Evolutionary conservation across 2,797 vertebrate species (phyloP), one percentile per base, ranked within the genome.

Genomic region (Molossus alvarezi): DNA sequence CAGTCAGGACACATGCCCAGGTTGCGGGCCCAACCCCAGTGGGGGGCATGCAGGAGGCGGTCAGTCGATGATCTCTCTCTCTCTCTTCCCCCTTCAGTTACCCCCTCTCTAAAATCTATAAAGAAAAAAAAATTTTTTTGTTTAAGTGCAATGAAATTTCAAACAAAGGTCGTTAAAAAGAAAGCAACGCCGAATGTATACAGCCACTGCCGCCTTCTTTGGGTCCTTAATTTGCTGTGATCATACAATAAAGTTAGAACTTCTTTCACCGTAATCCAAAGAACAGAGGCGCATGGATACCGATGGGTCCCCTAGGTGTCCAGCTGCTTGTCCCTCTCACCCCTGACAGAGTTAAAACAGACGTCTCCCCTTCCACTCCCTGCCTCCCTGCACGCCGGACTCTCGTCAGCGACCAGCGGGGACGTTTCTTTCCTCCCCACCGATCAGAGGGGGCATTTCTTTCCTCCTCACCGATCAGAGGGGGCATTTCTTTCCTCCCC

Each of bases 321-420:
- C 53, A 6, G 9, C 21, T 15, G 0, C 51, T 77, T 10, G 23
- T 13, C 12, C 12, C 15, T 10, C 8, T n/a, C 88, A 73, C 76
- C 10, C 83, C 55, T 83, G 57, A 33, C 33, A 33, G 33, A 9
- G 23, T 33, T 13, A 23, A 12, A 33, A 17, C 37, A 33, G 29
- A 12, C 71, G 33, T 33, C 9, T 1, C 20, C 75, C 75, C 73
- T 25, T 18, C 29, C 6, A 11, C 7, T 1, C 15, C 45, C 67
- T 14, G 12, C 23, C 55, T 37, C 21, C 20, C 1, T n/a, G 20
- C n/a, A 21, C 53, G 41, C 41, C 1, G 29, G 33, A 13, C 80
- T 27, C 1, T 33, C 33, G 33, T 33, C 33, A 33, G 33, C 33
- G 33, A 10, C 55, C 57, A 41, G 0, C 4, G 3, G 1, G 1